Evolutionary conservation across 2,888 invertebrate species (phyloP).

Genomic region (Acrocera orbiculus): DNA sequence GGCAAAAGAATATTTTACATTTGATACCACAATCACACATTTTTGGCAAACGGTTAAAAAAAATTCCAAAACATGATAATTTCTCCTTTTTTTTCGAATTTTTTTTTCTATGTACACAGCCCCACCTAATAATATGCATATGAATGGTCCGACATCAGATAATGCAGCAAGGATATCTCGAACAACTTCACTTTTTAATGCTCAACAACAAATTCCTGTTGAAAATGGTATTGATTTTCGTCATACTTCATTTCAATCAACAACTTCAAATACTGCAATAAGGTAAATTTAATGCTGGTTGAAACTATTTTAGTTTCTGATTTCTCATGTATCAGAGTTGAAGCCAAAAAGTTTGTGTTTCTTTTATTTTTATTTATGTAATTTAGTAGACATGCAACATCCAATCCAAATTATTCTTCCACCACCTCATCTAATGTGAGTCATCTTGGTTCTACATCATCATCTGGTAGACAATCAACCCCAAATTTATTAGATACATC

Average conservation of each 20-base stretch:
- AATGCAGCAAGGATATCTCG: conserved; percentile 10
- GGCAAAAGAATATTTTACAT: neutral
- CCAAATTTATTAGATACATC: no score
- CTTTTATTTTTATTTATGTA: conserved; percentile 1
- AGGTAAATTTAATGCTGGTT: no score
- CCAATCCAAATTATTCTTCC: conserved; percentile 26
- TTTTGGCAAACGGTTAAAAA: no score
- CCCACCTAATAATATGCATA: conserved; percentile 16
- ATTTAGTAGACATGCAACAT: conserved; percentile 17
- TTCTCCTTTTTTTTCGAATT: conserved; percentile 5
- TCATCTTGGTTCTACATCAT: conserved; percentile 8
- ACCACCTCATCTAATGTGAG: conserved; percentile 13
- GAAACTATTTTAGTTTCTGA: no score
- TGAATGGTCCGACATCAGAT: conserved; percentile 17
- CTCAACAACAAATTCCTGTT: conserved; percentile 13
- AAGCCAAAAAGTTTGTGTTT: conserved; percentile 3
- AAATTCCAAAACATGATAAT: no score
- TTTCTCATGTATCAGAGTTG: no score
- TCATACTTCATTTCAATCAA: conserved; percentile 15
- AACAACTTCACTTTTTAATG: conserved; percentile 9
- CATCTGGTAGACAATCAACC: conserved; percentile 7
- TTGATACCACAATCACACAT: neutral
- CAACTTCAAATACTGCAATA: conserved; percentile 13
- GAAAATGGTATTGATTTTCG: conserved; percentile 25
- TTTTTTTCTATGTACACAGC: conserved; percentile 2